These are phyloP conservation scores for Puffinus mauretanicus DNA, from an alignment of 2,113 vertebrate species.

Conservation along the genomic window DNA sequence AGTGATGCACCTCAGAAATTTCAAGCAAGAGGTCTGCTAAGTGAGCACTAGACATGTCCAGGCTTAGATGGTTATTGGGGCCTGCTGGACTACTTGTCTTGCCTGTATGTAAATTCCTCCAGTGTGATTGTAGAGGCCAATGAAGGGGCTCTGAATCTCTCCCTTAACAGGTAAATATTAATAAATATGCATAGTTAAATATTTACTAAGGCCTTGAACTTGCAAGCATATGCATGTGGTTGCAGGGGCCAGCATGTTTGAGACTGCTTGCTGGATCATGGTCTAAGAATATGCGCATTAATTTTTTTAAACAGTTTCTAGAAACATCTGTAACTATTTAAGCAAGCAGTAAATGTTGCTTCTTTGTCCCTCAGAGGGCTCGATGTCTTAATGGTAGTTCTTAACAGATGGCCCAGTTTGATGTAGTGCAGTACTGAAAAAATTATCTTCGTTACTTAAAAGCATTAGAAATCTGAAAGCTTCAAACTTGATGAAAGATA, in stretches of 20 bases:
- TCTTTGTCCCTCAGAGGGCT: slow-evolving; percentile 12
- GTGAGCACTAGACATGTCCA: not conserved
- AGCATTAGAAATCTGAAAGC: not conserved
- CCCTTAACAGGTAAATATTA: not conserved
- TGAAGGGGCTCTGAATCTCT: not conserved
- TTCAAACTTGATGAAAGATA: not conserved
- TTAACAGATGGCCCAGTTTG: slow-evolving; percentile 53
- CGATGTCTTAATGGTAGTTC: not conserved
- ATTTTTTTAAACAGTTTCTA: not conserved
- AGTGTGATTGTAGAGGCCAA: not conserved
- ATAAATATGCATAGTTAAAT: not conserved
- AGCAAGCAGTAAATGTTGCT: slow-evolving; percentile 8
- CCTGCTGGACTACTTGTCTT: not conserved
- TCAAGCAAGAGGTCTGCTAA: not conserved
- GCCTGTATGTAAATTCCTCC: not conserved
- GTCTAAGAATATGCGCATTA: not conserved
- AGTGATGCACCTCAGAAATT: not conserved
- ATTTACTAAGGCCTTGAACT: not conserved
- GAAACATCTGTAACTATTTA: slow-evolving; percentile 10
- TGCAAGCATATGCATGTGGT: not conserved
- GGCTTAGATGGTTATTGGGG: not conserved
- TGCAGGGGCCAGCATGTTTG: not conserved
- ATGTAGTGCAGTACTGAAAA: not conserved
- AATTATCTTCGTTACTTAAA: not conserved
- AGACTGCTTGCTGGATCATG: not conserved